Conservation (phyloP, 2,888 invertebrate genomes). For the Hemaris fuciformis region DNA sequence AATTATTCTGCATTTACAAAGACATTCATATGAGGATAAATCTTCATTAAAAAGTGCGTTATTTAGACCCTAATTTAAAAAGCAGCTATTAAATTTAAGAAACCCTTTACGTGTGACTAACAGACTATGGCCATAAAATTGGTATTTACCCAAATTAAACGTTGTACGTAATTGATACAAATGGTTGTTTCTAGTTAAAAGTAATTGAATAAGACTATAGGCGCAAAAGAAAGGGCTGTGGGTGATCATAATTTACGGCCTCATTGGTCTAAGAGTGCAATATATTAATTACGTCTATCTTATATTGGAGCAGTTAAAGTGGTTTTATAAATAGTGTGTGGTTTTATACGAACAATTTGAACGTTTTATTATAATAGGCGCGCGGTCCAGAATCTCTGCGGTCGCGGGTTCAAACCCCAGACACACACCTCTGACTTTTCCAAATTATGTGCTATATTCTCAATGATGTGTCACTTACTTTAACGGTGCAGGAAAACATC, state of each 20-base stretch:
- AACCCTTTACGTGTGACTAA: constrained; percentile 55
- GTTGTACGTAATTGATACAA: constrained; percentile 74
- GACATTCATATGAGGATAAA: constrained; percentile 44
- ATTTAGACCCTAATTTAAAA: constrained; percentile 44
- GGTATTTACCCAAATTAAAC: constrained; percentile 78
- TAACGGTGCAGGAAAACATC: too few species aligned
- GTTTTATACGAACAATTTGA: not conserved
- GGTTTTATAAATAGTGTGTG: not conserved
- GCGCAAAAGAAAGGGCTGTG: constrained; percentile 50
- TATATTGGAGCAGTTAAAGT: not conserved
- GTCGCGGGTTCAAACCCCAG: too few species aligned
- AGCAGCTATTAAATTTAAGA: constrained; percentile 63
- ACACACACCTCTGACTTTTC: too few species aligned
- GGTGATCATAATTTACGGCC: constrained; percentile 28
- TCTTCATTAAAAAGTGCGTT: constrained; percentile 53
- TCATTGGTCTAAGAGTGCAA: constrained; percentile 40
- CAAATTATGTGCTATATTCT: too few species aligned
- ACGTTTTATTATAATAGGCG: too few species aligned
- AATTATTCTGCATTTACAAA: constrained; percentile 16
- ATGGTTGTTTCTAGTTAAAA: constrained; percentile 76
- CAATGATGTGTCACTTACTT: too few species aligned
- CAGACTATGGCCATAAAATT: constrained; percentile 71
- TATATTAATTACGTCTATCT: constrained; percentile 24
- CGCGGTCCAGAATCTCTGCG: too few species aligned
- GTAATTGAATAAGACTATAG: constrained; percentile 62